Percentiles rank a stretch among this genome's conserved stretches.
Evolutionary conservation across 2,797 vertebrate genomes (phyloP).

Genomic region (Gymnopithys bicolor): DNA sequence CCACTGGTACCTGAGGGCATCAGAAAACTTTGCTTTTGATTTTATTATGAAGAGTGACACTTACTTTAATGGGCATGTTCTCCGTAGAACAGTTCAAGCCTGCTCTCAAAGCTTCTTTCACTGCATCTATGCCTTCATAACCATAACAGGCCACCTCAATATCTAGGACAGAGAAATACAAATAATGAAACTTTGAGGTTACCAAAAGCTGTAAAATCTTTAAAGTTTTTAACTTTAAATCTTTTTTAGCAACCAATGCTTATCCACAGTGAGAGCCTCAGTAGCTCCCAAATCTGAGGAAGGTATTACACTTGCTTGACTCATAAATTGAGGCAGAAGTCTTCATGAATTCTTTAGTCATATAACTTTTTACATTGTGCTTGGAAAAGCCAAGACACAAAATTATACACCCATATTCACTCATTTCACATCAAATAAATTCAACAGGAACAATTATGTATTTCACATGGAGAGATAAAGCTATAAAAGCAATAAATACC

Average conservation of each 20-base stretch:
- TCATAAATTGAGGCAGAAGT: background rate
- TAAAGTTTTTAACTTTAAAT: background rate
- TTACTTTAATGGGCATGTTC: slow-evolving; percentile 97
- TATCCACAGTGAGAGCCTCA: background rate
- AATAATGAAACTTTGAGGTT: background rate
- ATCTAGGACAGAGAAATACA: slow-evolving; percentile 79
- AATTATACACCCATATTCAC: background rate
- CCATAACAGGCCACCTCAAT: slow-evolving; percentile 99
- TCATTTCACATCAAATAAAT: background rate
- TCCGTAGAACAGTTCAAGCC: slow-evolving; percentile 96
- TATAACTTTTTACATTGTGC: background rate
- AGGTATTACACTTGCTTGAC: background rate
- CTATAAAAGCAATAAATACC: background rate
- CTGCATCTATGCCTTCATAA: slow-evolving; percentile 97
- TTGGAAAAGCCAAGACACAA: background rate
- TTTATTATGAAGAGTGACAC: background rate
- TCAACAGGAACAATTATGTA: background rate
- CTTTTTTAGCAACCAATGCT: background rate
- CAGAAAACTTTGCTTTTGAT: background rate
- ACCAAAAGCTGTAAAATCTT: background rate
- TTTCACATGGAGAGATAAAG: background rate
- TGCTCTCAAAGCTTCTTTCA: slow-evolving; percentile 95
- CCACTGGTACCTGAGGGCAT: background rate
- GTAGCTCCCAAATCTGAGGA: background rate
- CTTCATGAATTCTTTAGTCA: background rate